Evolutionary conservation across 2,888 invertebrate genomes (phyloP), one percentile per base, ranked within the genome.

Genomic region (Parnassius glacialis): DNA sequence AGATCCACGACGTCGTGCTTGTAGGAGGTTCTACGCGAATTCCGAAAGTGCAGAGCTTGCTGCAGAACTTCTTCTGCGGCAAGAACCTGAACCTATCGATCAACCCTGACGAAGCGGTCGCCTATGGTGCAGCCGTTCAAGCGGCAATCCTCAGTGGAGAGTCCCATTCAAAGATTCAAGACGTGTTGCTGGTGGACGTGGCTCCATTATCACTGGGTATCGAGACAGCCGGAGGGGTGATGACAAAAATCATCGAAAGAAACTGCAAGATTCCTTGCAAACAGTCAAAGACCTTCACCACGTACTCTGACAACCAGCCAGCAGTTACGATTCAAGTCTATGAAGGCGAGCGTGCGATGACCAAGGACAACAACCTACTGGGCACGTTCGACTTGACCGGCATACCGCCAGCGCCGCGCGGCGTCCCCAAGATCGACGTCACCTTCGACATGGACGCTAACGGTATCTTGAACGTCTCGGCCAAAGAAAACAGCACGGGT

Each of bases 11-110:
- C 70, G 94, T 96, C 5, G 96, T 96, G 0, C 89, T 97, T 11
- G 96, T 97, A 42, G 96, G 97, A 12, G 96, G 96, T 20, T 96
- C 96, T 0, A 96, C 95, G 0, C 93, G 96, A 57, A 96, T 96
- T 57, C 96, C 96, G 0, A 96, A 96, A 79, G 94, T 96, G 56
- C 96, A 96, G 79, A 94, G 86, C 68, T 91, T 96, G 79, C 84
- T 96, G 42, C 94, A 95, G 81, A 94, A 94, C 81, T 96, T 94
- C 90, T 96, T 96, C 92, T 93, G 93, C 70, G 95, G 95, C 42
- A 96, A 95, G 80, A 87, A 93, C 50, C 84, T 96, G 9, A 95
- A 95, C 76, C 85, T 95, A 42, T 95, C 95, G 3, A 95, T 96
- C 72, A 96, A 96, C 77, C 96, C 96, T 0, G 96, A 96, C 72